Evolutionary conservation across 2,113 vertebrate genomes (phyloP), one percentile per base, ranked within the genome.

Genomic region (Sitta europaea): DNA sequence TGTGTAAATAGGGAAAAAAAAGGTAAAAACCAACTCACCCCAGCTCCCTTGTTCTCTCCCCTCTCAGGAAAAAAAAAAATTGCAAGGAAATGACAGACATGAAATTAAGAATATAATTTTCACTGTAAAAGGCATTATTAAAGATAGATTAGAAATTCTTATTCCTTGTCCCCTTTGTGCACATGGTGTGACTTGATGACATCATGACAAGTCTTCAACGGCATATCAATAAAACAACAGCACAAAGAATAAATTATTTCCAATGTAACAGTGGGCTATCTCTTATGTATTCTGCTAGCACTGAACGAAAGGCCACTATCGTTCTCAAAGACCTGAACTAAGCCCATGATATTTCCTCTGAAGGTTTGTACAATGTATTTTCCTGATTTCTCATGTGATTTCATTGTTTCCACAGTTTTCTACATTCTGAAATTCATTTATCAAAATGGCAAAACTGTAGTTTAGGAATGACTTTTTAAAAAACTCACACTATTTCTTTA

Each of bases 31-130:
- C 6, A 15, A 16, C 3, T 10, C 9, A 67, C 1, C 4, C 8
- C 0, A 0, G 1, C 2, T 5, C 7, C 15, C 8, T 63, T 80
- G 8, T 66, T 12, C 5, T 36, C 9, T 23, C 15, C 7, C 3
- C 9, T 29, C 57, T 42, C 20, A 21, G 18, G 8, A 24, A 35
- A 66, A 75, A 72, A 72, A 51, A 9, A 51, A 47, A 31, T 28
- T 54, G 4, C 20, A 54, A 72, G 28, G 21, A 61, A 77, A 55
- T 62, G 6, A 87, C 5, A 77, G 33, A 77, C 14, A 10, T 42
- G 22, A 83, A 83, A 78, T 73, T 33, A 67, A 62, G 25, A 73
- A 27, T 27, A 79, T 6, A 1, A 27, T 53, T 88, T 42, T 68
- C 29, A 53, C 31, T 68, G 20, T 4, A 53, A 78, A 63, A 88